Percentiles rank a stretch among this genome's conserved stretches.
Conservation (phyloP, 2,113 vertebrate species). For the Tylochromis polylepis region DNA sequence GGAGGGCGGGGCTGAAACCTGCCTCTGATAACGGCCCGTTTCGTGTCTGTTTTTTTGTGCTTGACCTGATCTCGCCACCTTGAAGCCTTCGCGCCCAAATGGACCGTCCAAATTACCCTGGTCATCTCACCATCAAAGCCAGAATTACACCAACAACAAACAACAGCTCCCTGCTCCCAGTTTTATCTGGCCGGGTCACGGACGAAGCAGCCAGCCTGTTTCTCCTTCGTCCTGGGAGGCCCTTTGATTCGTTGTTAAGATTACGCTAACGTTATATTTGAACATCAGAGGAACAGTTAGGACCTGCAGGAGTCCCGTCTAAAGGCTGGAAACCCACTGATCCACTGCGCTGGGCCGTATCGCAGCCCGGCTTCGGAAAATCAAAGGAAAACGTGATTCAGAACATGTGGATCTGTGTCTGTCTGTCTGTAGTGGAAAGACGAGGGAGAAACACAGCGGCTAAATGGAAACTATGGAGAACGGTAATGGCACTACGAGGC, state of each 20-base stretch:
- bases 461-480: background rate
- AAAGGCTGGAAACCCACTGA: background rate
- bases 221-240: constrained; percentile 61
- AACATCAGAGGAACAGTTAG: constrained; percentile 7
- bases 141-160: constrained; percentile 66
- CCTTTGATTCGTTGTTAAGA: constrained; percentile 59
- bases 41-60: background rate
- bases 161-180: constrained; percentile 55
- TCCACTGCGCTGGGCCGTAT: constrained; percentile 13
- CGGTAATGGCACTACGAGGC: background rate
- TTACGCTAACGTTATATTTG: constrained; percentile 45
- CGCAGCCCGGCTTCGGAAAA: constrained; percentile 20
- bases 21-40: background rate
- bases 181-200: constrained; percentile 70
- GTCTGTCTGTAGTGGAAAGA: background rate
- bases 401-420: constrained; percentile 29
- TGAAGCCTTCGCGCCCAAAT: constrained; percentile 72
- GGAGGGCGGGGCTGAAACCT: background rate
- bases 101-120: constrained; percentile 71
- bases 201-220: constrained; percentile 40
- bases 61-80: constrained; percentile 19
- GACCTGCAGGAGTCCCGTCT: background rate
- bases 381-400: constrained; percentile 42
- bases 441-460: background rate
- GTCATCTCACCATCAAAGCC: constrained; percentile 78